These are phyloP conservation scores for Acrobasis suavella DNA, from an alignment of 2,888 invertebrate genomes.

Conservation along the genomic window DNA sequence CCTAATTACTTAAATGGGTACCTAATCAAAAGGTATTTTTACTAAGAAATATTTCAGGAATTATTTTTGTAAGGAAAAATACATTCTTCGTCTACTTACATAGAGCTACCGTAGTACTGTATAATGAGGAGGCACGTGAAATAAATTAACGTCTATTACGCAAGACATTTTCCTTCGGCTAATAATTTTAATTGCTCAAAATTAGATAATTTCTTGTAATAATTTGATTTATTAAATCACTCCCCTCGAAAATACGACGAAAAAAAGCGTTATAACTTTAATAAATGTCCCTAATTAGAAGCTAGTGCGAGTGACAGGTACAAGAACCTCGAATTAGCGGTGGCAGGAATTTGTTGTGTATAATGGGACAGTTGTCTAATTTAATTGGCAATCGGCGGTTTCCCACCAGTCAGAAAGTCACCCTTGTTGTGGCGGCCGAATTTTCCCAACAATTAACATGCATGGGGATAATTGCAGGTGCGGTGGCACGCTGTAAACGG, in stretches of 20 bases:
- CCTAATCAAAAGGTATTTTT: too few species aligned
- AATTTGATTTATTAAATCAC: constrained; percentile 57
- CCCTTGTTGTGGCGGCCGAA: constrained; percentile 65
- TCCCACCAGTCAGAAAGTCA: constrained; percentile 76
- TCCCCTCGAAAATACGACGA: constrained; percentile 38
- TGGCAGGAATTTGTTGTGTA: constrained; percentile 52
- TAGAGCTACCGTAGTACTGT: neutral
- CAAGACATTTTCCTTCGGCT: constrained; percentile 21
- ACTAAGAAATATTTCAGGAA: too few species aligned
- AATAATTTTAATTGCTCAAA: constrained; percentile 44
- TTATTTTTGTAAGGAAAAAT: too few species aligned
- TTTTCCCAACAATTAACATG: constrained; percentile 76
- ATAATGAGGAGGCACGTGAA: constrained; percentile 3
- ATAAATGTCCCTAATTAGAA: constrained; percentile 62
- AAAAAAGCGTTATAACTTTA: constrained; percentile 57
- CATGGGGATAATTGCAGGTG: constrained; percentile 63
- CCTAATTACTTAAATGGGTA: too few species aligned
- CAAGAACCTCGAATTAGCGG: constrained; percentile 50
- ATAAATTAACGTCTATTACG: constrained; percentile 28
- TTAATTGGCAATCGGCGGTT: constrained; percentile 79
- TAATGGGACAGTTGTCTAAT: constrained; percentile 79
- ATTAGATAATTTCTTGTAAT: constrained; percentile 42
- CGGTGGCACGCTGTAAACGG: constrained; percentile 53
- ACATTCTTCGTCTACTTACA: neutral
- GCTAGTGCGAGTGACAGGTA: constrained; percentile 47